Base-by-base conservation (phyloP, 2,113 vertebrate species). In the Tachysurus vachellii region DNA sequence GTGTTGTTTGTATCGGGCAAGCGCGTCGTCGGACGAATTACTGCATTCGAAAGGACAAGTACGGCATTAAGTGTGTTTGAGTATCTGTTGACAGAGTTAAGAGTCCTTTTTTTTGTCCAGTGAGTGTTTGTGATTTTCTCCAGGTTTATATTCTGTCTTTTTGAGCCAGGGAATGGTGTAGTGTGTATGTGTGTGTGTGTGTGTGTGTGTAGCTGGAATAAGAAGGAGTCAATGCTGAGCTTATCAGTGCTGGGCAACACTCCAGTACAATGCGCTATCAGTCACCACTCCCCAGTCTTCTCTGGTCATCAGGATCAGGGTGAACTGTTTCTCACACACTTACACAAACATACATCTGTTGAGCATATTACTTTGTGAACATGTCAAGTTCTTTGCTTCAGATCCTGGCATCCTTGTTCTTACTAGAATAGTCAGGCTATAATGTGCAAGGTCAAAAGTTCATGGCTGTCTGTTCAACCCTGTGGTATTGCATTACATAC, bases 241-340 rank as follows among this genome's bases (percentile, higher is more conserved):
- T 66, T 88, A 68, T 89, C 82, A 56, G 82, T 76, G 47, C 85
- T 84, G 90, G 90, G 90, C 90, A 76, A 83, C 21, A 59, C 80
- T 90, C 89, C 89, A 91, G 86, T 89, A 82, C 36, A 82, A 54
- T 79, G 82, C 54, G 36, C 71, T 88, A 89, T 91, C 89, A 89
- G 80, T 89, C 89, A 87, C 88, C 86, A 89, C 88, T 90, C 89
- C 91, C 86, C 88, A 77, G 62, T 64, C 59, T 76, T 89, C 81
- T 66, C 70, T 85, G 50, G 57, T 77, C 71, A 86, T 89, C 59
- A 83, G 86, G 89, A 89, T 87, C 90, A 91, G 85, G 80, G 83
- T 90, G 89, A 90, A 90, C 90, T 56, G 47, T 85, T 85, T 83
- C 77, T 85, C 84, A 36, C 82, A 80, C 88, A 83, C 88, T 36